Percentiles rank a stretch among this genome's conserved stretches.
Conservation (phyloP, 64 coral and sea anemone species). For the Porites lutea region DNA sequence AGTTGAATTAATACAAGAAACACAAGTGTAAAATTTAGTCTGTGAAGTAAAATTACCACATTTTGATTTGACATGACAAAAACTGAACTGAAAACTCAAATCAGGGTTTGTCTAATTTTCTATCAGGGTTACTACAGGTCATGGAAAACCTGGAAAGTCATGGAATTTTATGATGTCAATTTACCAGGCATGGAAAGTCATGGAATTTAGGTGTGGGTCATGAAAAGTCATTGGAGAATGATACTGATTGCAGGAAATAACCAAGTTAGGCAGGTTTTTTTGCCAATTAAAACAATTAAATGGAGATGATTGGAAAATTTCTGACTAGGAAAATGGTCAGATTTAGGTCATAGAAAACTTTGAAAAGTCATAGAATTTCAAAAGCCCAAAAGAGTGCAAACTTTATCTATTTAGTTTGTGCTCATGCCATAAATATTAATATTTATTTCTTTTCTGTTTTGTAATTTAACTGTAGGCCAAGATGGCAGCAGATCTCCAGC, state of each 20-base stretch:
- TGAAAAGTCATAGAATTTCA: too few species aligned
- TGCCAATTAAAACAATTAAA: slow-evolving; percentile 5
- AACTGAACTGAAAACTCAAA: too few species aligned
- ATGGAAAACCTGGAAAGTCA: too few species aligned
- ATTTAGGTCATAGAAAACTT: slow-evolving; percentile 4
- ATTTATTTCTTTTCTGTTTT: too few species aligned
- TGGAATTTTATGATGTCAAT: too few species aligned
- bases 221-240: not conserved
- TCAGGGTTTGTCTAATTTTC: not conserved
- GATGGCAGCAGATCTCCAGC: too few species aligned
- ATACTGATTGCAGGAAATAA: slow-evolving; percentile 6
- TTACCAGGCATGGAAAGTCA: not conserved
- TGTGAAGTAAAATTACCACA: not conserved
- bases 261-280: slow-evolving; percentile 13
- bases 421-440: not conserved
- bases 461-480: too few species aligned
- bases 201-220: not conserved
- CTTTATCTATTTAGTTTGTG: not conserved
- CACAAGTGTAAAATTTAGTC: too few species aligned
- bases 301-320: slow-evolving; percentile 19
- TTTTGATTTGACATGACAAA: not conserved
- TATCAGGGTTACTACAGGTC: not conserved
- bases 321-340: not conserved
- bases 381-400: not conserved
- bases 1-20: not conserved